These are phyloP conservation scores for Drosophila macrothrix DNA, from an alignment of 2,888 invertebrate genomes.

Conservation along the genomic window DNA sequence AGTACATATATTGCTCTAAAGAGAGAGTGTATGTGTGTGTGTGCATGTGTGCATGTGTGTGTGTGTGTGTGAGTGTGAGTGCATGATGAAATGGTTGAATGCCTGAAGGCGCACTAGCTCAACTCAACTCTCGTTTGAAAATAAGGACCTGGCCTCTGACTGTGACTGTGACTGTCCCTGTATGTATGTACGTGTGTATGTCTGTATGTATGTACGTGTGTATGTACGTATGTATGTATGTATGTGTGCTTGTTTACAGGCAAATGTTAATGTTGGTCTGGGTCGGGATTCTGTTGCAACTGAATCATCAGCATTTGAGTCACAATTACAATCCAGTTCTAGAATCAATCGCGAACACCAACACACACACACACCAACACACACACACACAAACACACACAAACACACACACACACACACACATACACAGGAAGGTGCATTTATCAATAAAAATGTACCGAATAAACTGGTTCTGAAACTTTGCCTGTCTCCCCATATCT, in stretches of 20 bases:
- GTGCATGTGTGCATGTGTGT: constrained; percentile 14
- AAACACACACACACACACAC: neutral
- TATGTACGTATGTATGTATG: neutral
- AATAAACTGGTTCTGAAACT: constrained; percentile 30
- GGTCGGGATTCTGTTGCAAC: constrained; percentile 18
- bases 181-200: neutral
- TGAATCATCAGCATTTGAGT: constrained; percentile 42
- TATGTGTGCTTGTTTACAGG: constrained; percentile 12
- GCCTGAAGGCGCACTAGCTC: constrained; percentile 25
- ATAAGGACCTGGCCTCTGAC: constrained; percentile 41
- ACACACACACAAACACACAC: neutral
- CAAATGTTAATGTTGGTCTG: constrained; percentile 42
- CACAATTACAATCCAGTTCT: constrained; percentile 49
- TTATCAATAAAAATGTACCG: constrained; percentile 11
- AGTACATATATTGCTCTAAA: constrained; percentile 20
- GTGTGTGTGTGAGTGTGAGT: constrained; percentile 23
- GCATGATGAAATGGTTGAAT: constrained; percentile 53
- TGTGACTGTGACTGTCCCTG: neutral
- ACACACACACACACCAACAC: neutral
- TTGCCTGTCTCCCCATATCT: constrained; percentile 3
- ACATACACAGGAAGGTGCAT: constrained; percentile 5
- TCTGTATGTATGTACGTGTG: neutral
- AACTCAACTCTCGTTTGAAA: constrained; percentile 33
- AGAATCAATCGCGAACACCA: constrained; percentile 18
- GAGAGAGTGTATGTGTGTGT: constrained; percentile 9